These are phyloP conservation scores for Trissonchulus latispiculum DNA, from an alignment of 2,888 invertebrate genomes.

Conservation along the genomic window DNA sequence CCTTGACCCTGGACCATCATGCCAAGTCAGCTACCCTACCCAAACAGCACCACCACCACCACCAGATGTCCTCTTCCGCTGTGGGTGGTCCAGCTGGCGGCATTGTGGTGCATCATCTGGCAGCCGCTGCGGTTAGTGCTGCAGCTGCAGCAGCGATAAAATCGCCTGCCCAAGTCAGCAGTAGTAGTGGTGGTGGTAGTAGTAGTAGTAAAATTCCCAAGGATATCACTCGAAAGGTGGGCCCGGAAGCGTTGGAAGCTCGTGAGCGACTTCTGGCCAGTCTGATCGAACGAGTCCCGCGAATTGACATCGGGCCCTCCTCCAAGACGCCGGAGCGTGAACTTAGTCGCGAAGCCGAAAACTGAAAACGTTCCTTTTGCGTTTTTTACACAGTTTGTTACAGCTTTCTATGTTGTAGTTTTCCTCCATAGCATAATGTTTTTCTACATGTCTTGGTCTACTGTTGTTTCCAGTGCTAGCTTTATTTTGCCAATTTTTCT, in stretches of 20 bases:
- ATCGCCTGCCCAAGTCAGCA: background rate
- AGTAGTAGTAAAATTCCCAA: background rate
- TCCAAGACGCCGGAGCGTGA: background rate
- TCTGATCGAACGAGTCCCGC: slow-evolving; percentile 22
- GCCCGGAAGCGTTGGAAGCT: slow-evolving; percentile 19
- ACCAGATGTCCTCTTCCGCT: too few species aligned
- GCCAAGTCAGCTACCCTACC: too few species aligned
- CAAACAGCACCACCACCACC: too few species aligned
- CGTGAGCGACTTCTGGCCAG: slow-evolving; percentile 20
- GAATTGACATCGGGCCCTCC: slow-evolving; percentile 15
- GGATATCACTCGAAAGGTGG: background rate
- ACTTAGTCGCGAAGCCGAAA: too few species aligned
- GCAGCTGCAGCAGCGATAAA: too few species aligned
- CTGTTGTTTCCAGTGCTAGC: too few species aligned
- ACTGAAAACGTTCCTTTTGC: background rate
- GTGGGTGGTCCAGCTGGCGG: background rate
- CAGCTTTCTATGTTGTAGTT: too few species aligned
- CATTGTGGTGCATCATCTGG: background rate
- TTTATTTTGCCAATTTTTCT: too few species aligned
- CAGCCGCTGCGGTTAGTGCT: background rate
- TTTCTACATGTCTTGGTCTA: too few species aligned
- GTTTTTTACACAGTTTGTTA: too few species aligned
- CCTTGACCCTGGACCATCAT: too few species aligned
- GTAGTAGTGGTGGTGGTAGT: background rate
- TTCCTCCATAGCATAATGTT: too few species aligned